Evolutionary conservation across 2,888 invertebrate species (phyloP).

Genomic region (Neoaliturus tenellus): DNA sequence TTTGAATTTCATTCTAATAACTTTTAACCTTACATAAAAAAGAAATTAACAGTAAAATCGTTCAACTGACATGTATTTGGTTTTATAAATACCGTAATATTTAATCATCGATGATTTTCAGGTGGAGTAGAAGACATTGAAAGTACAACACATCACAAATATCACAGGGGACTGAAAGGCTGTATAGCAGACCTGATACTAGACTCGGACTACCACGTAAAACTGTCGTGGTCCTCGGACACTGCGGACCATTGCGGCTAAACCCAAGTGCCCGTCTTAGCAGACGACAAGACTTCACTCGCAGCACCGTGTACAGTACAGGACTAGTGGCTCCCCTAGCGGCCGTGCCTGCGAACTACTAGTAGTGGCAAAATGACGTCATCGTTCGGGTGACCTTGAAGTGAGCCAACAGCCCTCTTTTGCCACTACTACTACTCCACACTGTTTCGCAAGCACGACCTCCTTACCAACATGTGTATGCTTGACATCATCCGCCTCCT

Average conservation of each 20-base stretch:
- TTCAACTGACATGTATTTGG: no score
- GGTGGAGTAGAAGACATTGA: constrained; percentile 89
- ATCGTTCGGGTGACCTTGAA: no score
- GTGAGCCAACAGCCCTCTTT: not conserved
- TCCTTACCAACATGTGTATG: constrained; percentile 7
- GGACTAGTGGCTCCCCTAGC: constrained; percentile 22
- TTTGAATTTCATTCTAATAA: no score
- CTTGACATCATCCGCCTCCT: constrained; percentile 36
- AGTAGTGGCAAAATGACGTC: no score
- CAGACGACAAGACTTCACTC: constrained; percentile 39
- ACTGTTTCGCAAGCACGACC: constrained; percentile 18
- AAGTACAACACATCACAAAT: constrained; percentile 82
- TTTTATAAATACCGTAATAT: no score
- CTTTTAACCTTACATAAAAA: no score
- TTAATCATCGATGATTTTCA: no score
- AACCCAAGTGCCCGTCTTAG: constrained; percentile 48
- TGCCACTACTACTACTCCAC: not conserved
- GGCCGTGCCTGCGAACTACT: constrained; percentile 7
- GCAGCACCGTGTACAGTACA: constrained; percentile 42
- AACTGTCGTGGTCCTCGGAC: constrained; percentile 69
- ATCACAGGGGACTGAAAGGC: constrained; percentile 85
- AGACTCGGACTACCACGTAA: constrained; percentile 86
- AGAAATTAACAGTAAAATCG: no score
- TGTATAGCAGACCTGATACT: constrained; percentile 90
- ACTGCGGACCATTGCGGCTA: constrained; percentile 61